Conservation (phyloP, 2,888 invertebrate genomes). For the Diloba caeruleocephala region DNA sequence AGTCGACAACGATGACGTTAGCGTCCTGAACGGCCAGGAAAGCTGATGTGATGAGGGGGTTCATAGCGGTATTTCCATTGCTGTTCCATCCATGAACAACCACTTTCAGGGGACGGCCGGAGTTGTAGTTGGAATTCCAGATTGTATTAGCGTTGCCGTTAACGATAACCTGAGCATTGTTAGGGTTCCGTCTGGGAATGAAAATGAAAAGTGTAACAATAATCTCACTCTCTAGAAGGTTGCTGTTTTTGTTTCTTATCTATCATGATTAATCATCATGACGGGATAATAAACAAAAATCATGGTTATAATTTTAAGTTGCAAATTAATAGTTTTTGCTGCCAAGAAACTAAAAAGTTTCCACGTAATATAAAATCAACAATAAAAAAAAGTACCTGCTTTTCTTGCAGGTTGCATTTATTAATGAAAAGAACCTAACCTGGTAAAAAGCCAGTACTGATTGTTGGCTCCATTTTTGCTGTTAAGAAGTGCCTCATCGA, state of each 20-base stretch:
- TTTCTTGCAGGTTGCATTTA: no score
- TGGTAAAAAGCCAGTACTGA: constrained; percentile 71
- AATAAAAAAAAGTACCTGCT: no score
- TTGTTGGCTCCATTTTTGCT: constrained; percentile 65
- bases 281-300: no score
- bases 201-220: no score
- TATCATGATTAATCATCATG: no score
- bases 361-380: no score
- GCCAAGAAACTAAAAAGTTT: no score
- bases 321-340: no score
- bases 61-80: constrained; percentile 64
- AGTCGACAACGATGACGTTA: constrained; percentile 75
- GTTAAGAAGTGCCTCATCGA: constrained; percentile 42
- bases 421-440: constrained; percentile 37
- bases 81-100: constrained; percentile 77
- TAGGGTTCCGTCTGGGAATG: constrained; percentile 63
- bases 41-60: constrained; percentile 64
- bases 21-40: constrained; percentile 65
- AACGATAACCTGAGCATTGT: constrained; percentile 58
- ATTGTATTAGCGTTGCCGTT: constrained; percentile 63
- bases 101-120: constrained; percentile 63
- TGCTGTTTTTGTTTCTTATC: no score
- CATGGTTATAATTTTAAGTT: no score
- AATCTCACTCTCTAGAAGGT: no score
- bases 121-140: constrained; percentile 63